Conservation (phyloP, 2,797 vertebrate genomes). For the Fistularia commersonii region DNA sequence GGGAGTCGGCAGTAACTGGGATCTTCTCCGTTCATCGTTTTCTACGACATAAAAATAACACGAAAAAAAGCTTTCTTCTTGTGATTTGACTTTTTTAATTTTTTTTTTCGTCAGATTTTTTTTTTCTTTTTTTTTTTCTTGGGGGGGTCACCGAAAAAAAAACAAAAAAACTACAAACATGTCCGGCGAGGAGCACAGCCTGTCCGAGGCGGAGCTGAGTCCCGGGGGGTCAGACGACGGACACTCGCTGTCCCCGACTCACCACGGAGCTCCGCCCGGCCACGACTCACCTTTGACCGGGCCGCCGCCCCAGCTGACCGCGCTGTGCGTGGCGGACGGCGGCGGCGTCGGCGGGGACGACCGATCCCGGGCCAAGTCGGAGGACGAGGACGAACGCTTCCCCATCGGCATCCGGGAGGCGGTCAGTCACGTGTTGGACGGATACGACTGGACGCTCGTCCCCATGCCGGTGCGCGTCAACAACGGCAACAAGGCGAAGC, state of each 20-base stretch:
- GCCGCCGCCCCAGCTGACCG: constrained; percentile 57
- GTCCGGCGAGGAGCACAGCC: constrained; percentile 90
- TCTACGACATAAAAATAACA: constrained; percentile 1
- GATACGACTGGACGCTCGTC: constrained; percentile 98
- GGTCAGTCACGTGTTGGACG: constrained; percentile 96
- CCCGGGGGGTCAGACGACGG: constrained; percentile 93
- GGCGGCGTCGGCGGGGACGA: constrained; percentile 57
- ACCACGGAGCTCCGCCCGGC: constrained; percentile 60
- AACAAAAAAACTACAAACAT: constrained; percentile 46
- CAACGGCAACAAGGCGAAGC: constrained; percentile 92
- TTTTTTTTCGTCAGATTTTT: neutral
- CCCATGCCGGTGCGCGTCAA: constrained; percentile 98
- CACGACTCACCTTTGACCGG: constrained; percentile 69
- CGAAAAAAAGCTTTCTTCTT: constrained; percentile 2
- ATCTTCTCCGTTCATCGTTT: neutral
- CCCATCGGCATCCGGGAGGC: constrained; percentile 96
- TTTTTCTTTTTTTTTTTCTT: constrained; percentile 2
- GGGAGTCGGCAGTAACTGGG: constrained; percentile 42
- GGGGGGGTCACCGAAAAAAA: neutral
- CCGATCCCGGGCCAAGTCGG: constrained; percentile 64
- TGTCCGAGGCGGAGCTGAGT: constrained; percentile 96
- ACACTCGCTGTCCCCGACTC: constrained; percentile 86
- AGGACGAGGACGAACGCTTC: constrained; percentile 92
- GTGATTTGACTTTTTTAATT: constrained; percentile 1
- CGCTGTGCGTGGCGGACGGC: constrained; percentile 64